Conservation (phyloP, 2,888 invertebrate species). For the Parochlus steinenii region DNA sequence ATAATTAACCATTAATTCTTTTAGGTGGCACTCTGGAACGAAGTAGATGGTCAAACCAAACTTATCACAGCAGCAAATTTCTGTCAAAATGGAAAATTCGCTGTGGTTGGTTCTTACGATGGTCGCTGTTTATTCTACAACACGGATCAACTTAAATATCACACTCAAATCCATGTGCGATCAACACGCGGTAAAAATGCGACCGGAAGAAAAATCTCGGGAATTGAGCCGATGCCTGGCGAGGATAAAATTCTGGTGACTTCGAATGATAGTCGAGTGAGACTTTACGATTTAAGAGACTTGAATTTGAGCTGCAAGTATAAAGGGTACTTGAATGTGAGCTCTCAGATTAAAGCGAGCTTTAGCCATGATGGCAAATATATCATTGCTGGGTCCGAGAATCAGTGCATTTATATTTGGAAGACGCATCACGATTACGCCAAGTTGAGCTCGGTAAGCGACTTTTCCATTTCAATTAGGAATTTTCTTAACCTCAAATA, state of each 20-base stretch:
- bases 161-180: constrained; percentile 91
- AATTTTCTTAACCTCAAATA: constrained; percentile 1
- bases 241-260: constrained; percentile 94
- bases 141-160: constrained; percentile 95
- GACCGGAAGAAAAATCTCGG: constrained; percentile 87
- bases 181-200: constrained; percentile 93
- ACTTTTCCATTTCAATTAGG: too few species aligned
- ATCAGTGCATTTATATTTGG: constrained; percentile 97
- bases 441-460: constrained; percentile 66
- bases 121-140: constrained; percentile 97
- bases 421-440: constrained; percentile 92
- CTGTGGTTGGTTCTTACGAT: constrained; percentile 96
- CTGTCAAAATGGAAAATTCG: constrained; percentile 94
- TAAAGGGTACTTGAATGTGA: constrained; percentile 83
- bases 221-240: constrained; percentile 91
- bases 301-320: constrained; percentile 90
- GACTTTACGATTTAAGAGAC: constrained; percentile 89
- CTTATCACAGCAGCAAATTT: constrained; percentile 95
- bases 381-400: constrained; percentile 93
- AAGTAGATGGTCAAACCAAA: constrained; percentile 85
- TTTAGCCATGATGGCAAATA: constrained; percentile 97
- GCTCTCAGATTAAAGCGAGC: constrained; percentile 93
- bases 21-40: constrained; percentile 86
- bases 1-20: not conserved
- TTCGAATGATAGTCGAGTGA: constrained; percentile 92